Evolutionary conservation across 2,113 vertebrate genomes (phyloP), one percentile per base, ranked within the genome.

Genomic region (Triplophysa siluroides): DNA sequence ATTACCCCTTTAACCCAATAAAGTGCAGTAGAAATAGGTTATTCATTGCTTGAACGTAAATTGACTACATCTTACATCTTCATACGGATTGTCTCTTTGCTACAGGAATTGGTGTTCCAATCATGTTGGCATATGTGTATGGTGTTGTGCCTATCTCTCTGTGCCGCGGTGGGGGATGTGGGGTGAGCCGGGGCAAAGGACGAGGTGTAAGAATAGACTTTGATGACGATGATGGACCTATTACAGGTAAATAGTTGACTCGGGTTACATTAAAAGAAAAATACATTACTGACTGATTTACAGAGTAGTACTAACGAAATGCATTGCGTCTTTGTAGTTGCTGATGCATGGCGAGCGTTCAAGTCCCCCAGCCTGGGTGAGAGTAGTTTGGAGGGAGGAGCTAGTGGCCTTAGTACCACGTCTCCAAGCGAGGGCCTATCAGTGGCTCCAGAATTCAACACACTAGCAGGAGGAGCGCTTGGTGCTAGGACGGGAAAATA

Each of bases 41-140:
- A 33, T 33, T 33, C 43, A 45, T n/a, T 45, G 11, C 19, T 50
- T 19, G 41, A 69, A 33, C 29, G 5, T 33, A 33, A 33, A 33
- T 33, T 0, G 5, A 33, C 29, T 33, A 6, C 2, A 74, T 3
- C 56, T 74, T 29, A 2, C 2, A 74, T 3, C 56, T 74, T 29
- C 3, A 41, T 45, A 26, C 26, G 4, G 52, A 0, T 54, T 33
- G 45, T 14, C 8, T 33, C 83, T 75, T 47, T 33, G 29, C 81
- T 50, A 0, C 89, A 99, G 98, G 98, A 33, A 98, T 99, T n/a
- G 97, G 98, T 0, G 97, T 99, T 13, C 98, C 98, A 84, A 99
- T 99, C 92, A 99, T 99, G 98, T 81, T 99, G 92, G 98, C 98
- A 0, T 99, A 99, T 1, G 98, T 99, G 65, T 99, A 99, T 12